Percentiles rank a stretch among this genome's conserved stretches.
phyloP scores from a whole-genome alignment of 1,140 invertebrate genomes.

The Drosophila arizonae region DNA sequence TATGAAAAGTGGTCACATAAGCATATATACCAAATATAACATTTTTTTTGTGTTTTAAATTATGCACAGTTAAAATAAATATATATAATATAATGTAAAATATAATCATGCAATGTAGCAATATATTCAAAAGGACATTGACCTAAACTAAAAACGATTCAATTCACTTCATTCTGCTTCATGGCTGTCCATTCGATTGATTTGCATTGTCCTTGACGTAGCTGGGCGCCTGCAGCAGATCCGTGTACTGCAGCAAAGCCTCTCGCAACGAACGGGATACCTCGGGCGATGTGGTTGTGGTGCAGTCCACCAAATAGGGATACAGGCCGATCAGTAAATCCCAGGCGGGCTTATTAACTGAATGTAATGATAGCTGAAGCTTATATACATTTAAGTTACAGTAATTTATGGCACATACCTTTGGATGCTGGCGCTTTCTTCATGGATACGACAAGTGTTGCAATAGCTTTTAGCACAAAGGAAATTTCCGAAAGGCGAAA shows the following conservation, averaged over 20 bases:
- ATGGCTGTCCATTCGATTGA: constrained; percentile 81
- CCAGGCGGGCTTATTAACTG: constrained; percentile 95
- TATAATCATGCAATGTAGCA: constrained; percentile 17
- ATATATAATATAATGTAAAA: constrained; percentile 41
- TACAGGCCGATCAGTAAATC: constrained; percentile 95
- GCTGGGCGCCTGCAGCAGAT: constrained; percentile 90
- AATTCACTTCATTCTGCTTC: constrained; percentile 38
- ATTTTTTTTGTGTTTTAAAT: constrained; percentile 45
- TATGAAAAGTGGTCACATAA: constrained; percentile 16
- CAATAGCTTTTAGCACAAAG: constrained; percentile 97
- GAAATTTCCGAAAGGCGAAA: constrained; percentile 97
- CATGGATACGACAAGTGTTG: constrained; percentile 94
- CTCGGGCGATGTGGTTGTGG: constrained; percentile 89
- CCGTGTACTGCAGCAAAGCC: constrained; percentile 93
- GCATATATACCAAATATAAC: constrained; percentile 45
- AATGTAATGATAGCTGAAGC: neutral
- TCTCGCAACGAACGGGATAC: constrained; percentile 92
- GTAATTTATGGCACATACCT: constrained; percentile 83
- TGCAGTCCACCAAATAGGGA: constrained; percentile 95
- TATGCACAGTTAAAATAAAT: constrained; percentile 69
- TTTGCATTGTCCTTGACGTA: constrained; percentile 58
- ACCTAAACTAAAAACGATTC: constrained; percentile 66
- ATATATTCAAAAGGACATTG: constrained; percentile 59
- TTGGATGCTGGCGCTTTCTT: constrained; percentile 94
- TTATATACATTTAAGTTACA: neutral